Base-by-base conservation (phyloP, 2,888 invertebrate genomes). In the Pollenia angustigena region DNA sequence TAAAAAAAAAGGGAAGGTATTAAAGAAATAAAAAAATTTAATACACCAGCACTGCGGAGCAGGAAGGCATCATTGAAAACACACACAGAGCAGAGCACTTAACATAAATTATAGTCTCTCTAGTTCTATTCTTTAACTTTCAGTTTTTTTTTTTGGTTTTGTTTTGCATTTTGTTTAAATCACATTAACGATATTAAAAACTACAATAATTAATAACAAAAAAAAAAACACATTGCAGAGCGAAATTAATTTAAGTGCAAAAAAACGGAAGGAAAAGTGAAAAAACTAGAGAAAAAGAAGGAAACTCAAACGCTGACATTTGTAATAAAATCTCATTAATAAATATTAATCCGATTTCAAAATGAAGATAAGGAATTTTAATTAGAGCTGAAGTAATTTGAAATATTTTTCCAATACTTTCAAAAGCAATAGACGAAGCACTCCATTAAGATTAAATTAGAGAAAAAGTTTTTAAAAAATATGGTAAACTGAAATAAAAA, bases 121-220 rank as follows among this genome's bases (percentile, higher is more conserved):
- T 50, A 58, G 46, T 69, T 66, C 81, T 74, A 74, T 48, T 75
- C 32, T 75, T 42, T 23, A 50, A 44, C 14, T 69, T 58, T 69
- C 18, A 44, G n/a, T 64, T 54, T 71, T 72, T 74, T 56, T 46
- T 58, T 56, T 64, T 32, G 32, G 32, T 32, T 32, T 32, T 32
- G 32, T 32, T 32, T 32, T 32, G 32, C 32, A 72, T 64, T 81
- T 71, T 71, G 56, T 69, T 83, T 83, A 76, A 86, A 72, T 87
- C 83, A 72, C 86, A 81, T 87, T 87, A 87, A 81, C 32, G 80
- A 72, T 83, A 83, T 87, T 87, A 83, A 80, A 62, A 52, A 64
- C 16, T 48, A 60, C 64, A 78, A 76, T 82, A 74, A 74, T 68
- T 72, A 85, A 62, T 54, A 79, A 68, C 18, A 16, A 76, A 75